phyloP scores from a whole-genome alignment of 2,113 vertebrate species.

The Ceyx margarethae region DNA sequence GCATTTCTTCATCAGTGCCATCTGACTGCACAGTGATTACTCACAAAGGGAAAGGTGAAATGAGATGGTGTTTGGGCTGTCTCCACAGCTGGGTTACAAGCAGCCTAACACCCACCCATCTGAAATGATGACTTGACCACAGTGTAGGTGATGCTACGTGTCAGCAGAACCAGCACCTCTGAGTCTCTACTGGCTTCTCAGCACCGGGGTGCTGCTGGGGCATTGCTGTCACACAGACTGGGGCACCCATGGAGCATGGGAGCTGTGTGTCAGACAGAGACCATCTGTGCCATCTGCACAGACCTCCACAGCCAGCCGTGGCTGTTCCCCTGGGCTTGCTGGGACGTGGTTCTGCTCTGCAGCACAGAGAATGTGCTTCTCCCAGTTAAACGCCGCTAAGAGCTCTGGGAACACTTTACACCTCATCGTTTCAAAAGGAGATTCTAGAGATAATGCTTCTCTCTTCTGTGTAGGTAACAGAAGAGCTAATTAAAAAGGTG shows the following conservation, averaged over 20 bases:
- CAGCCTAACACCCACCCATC: not conserved
- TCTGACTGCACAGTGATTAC: not conserved
- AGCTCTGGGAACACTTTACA: not conserved
- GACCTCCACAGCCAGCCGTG: not conserved
- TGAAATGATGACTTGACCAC: too few relatives aligned
- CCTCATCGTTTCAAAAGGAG: not conserved
- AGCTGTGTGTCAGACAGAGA: accelerated
- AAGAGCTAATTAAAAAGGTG: not conserved
- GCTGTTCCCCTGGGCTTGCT: not conserved
- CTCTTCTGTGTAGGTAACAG: not conserved
- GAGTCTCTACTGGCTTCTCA: not conserved
- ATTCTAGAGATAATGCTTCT: not conserved
- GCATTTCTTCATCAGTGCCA: not conserved
- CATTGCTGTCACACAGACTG: accelerated
- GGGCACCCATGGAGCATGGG: accelerated
- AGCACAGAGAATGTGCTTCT: not conserved
- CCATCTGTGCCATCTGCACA: not conserved
- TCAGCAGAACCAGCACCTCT: not conserved
- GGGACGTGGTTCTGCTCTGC: not conserved
- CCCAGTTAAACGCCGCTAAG: not conserved
- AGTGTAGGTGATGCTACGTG: not conserved
- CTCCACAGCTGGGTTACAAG: not conserved
- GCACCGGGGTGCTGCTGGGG: too few relatives aligned
- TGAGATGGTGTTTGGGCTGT: not conserved
- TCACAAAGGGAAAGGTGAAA: not conserved